Conservation (phyloP, 1,140 invertebrate genomes). For the Trichoplusia ni region DNA sequence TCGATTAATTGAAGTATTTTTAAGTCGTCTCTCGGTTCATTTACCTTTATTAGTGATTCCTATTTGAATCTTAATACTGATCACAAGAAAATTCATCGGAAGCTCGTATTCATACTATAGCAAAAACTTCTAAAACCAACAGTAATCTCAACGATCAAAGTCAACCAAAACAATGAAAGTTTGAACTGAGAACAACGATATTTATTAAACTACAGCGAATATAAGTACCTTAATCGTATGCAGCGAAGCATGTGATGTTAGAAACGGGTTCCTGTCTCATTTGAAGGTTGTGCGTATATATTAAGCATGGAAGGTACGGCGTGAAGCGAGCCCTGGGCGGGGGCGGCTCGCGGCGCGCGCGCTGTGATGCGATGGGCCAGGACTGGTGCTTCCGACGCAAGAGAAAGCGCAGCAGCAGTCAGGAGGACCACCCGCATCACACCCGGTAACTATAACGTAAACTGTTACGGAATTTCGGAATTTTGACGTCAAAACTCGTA, state of each 20-base stretch:
- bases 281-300: slow-evolving; percentile 5
- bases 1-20: too few species aligned
- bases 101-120: slow-evolving; percentile 28
- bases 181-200: slow-evolving; percentile 10
- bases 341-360: slow-evolving; percentile 71
- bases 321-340: slow-evolving; percentile 73
- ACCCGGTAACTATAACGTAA: slow-evolving; percentile 68
- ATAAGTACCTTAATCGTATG: slow-evolving; percentile 23
- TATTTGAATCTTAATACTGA: too few species aligned
- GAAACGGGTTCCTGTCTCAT: not conserved
- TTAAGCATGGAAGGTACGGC: slow-evolving; percentile 48
- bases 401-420: slow-evolving; percentile 84
- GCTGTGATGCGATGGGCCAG: slow-evolving; percentile 85
- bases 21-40: too few species aligned
- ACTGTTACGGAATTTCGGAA: too few species aligned
- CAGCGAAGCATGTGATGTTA: slow-evolving; percentile 18
- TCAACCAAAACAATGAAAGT: slow-evolving; percentile 20
- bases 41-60: not conserved
- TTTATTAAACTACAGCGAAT: slow-evolving; percentile 30
- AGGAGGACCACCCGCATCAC: slow-evolving; percentile 78
- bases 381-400: slow-evolving; percentile 87
- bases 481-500: too few species aligned
- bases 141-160: not conserved
- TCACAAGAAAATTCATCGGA: slow-evolving; percentile 27
- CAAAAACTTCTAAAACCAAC: not conserved